phyloP scores from a whole-genome alignment of 1,140 invertebrate genomes.

The Drosophila obscura region DNA sequence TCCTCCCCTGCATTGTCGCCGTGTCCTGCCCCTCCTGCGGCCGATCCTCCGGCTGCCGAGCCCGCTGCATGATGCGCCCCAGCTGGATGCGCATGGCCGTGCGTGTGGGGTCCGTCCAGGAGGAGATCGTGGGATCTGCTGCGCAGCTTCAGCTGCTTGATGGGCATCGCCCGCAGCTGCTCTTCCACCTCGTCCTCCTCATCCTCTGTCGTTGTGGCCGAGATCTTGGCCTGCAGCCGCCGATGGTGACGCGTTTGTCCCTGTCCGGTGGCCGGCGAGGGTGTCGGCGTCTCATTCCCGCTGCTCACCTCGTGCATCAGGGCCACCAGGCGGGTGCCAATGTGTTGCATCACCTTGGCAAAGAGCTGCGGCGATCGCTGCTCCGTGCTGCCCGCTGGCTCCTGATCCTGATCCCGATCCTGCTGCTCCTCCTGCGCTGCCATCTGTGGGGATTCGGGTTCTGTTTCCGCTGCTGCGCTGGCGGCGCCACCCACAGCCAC shows the following conservation, averaged over 20 bases:
- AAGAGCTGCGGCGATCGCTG: constrained; percentile 93
- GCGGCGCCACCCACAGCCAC: constrained; percentile 85
- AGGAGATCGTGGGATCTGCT: constrained; percentile 92
- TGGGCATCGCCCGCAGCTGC: constrained; percentile 84
- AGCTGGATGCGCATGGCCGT: constrained; percentile 83
- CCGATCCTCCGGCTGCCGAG: constrained; percentile 16
- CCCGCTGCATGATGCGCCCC: constrained; percentile 41
- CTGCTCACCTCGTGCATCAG: constrained; percentile 96
- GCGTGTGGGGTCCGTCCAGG: constrained; percentile 81
- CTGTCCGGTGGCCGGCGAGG: constrained; percentile 83
- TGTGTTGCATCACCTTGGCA: constrained; percentile 96
- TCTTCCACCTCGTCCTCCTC: constrained; percentile 85
- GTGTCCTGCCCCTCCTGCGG: constrained; percentile 12
- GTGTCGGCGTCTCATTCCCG: constrained; percentile 85
- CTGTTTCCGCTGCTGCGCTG: neutral
- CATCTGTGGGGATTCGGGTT: neutral
- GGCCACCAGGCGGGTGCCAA: constrained; percentile 93
- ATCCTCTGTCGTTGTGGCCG: constrained; percentile 91
- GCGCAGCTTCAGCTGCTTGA: constrained; percentile 85
- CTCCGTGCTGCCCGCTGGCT: constrained; percentile 74
- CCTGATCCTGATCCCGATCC: constrained; percentile 33
- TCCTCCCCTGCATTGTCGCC: constrained; percentile 86
- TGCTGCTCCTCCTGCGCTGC: constrained; percentile 16
- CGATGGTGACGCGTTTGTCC: constrained; percentile 77
- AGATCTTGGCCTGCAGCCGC: constrained; percentile 85